phyloP scores from a whole-genome alignment of 2,797 vertebrate species.

The Champsocephalus esox region DNA sequence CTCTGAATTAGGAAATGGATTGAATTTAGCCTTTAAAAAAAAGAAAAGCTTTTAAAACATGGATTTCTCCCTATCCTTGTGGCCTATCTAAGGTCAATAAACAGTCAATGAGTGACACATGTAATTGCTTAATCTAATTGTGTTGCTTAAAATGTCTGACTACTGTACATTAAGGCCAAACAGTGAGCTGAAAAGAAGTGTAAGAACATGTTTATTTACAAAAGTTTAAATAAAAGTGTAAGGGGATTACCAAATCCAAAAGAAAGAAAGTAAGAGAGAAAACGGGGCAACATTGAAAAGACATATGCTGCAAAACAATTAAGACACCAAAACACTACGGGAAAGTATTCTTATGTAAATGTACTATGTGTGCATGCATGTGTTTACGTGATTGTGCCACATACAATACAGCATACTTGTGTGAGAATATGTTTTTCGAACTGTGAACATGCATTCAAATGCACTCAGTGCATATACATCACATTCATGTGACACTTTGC shows the following conservation, averaged over 20 bases:
- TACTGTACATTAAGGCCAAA: slow-evolving; percentile 78
- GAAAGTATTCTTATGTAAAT: slow-evolving; percentile 16
- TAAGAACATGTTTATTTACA: slow-evolving; percentile 54
- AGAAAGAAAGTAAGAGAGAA: not conserved
- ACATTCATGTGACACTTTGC: slow-evolving; percentile 52
- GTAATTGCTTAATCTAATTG: slow-evolving; percentile 92
- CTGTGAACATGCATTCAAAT: slow-evolving; percentile 58
- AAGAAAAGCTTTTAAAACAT: slow-evolving; percentile 81
- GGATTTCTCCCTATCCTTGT: slow-evolving; percentile 86
- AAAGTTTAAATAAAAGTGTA: slow-evolving; percentile 38
- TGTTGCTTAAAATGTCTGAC: slow-evolving; percentile 77
- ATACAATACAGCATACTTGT: slow-evolving; percentile 12
- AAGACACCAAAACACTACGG: slow-evolving; percentile 18
- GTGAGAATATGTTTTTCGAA: slow-evolving; percentile 19
- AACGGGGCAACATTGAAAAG: not conserved
- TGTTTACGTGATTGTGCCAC: slow-evolving; percentile 28
- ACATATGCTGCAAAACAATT: slow-evolving; percentile 19
- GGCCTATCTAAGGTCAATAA: slow-evolving; percentile 93
- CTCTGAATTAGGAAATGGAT: slow-evolving; percentile 83
- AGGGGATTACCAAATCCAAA: slow-evolving; percentile 10
- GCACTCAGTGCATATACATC: slow-evolving; percentile 49
- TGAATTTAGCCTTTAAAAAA: slow-evolving; percentile 77
- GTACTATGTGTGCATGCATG: slow-evolving; percentile 1
- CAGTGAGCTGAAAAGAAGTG: slow-evolving; percentile 23
- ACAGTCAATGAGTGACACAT: slow-evolving; percentile 89